Conservation (phyloP, 2,888 invertebrate species). For the Thelaira solivaga region DNA sequence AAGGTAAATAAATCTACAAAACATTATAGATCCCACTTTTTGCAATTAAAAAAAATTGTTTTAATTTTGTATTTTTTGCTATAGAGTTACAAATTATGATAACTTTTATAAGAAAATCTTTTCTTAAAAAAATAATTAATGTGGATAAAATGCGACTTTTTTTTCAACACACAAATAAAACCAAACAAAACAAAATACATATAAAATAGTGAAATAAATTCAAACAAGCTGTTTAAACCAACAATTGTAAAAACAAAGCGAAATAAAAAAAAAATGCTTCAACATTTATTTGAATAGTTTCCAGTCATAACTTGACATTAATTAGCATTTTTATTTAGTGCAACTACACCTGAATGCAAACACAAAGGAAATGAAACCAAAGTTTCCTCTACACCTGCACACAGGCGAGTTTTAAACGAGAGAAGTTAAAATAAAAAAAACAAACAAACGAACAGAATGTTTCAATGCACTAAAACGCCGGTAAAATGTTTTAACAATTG, state of each 20-base stretch:
- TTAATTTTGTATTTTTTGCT: too few species aligned
- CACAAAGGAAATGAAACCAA: slow-evolving; percentile 1
- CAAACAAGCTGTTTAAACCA: slow-evolving; percentile 7
- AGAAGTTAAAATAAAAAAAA: not conserved
- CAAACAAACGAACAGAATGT: not conserved
- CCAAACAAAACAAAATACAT: not conserved
- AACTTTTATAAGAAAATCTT: too few species aligned
- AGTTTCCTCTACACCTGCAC: slow-evolving; percentile 25
- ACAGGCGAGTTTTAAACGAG: not conserved
- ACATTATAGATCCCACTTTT: too few species aligned
- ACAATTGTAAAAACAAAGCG: not conserved
- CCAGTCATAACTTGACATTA: slow-evolving; percentile 44
- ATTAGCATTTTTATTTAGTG: slow-evolving; percentile 48
- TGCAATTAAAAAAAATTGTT: too few species aligned
- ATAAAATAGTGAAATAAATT: not conserved
- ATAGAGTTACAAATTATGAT: too few species aligned
- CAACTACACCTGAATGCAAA: not conserved
- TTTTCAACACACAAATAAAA: too few species aligned
- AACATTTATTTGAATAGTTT: slow-evolving; percentile 30
- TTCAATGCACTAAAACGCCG: slow-evolving; percentile 31
- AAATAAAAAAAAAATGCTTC: not conserved
- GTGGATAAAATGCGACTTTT: slow-evolving; percentile 4
- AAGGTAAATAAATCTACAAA: too few species aligned
- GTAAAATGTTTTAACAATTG: slow-evolving; percentile 53
- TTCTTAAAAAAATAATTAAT: slow-evolving; percentile 28